Base-by-base conservation (phyloP, 2,113 vertebrate genomes). In the Pachycephala philippinensis region DNA sequence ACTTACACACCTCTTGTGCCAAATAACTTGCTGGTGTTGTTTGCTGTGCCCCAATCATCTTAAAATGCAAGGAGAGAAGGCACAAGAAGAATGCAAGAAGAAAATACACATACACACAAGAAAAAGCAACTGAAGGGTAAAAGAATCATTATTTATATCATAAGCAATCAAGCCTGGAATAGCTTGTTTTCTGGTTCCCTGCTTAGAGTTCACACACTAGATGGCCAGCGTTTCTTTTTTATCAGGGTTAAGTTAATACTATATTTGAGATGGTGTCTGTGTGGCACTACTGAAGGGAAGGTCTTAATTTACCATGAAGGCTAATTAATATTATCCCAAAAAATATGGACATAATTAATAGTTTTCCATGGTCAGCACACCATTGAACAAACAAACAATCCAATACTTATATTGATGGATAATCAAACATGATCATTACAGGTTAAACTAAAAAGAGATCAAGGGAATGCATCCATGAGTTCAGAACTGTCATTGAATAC, bases 241-340 rank as follows among this genome's bases (percentile, higher is more conserved):
- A 65, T 49, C 49, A 52, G 6, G 45, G 72, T 1, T 40, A 72
- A 94, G 28, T 61, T 77, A 86, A 40, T 61, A 27, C 11, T 20
- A 10, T 1, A 0, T 64, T 83, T 70, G 63, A 65, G 33, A 49
- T 2, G 1, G 37, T 57, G 35, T 27, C 1, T 6, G 4, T 52
- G 22, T 60, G 37, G 28, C 19, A 27, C 7, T 69, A 7, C 20
- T 40, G 22, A 77, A 75, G 13, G 18, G 18, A 72, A 70, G 18
- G 28, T 53, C 20, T 49, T 86, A 31, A 65, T 70, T 88, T 81
- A 14, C 27, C 77, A 57, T 54, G 47, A 74, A 57, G 14, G 15
- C 10, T 70, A 61, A 84, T 72, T 60, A 84, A 72, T 13, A 7
- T 86, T 28, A 60, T 63, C 31, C 31, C 61, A 54, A 87, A 79